These are phyloP conservation scores for Plutella xylostella DNA, from an alignment of 2,888 invertebrate species.

Conservation along the genomic window DNA sequence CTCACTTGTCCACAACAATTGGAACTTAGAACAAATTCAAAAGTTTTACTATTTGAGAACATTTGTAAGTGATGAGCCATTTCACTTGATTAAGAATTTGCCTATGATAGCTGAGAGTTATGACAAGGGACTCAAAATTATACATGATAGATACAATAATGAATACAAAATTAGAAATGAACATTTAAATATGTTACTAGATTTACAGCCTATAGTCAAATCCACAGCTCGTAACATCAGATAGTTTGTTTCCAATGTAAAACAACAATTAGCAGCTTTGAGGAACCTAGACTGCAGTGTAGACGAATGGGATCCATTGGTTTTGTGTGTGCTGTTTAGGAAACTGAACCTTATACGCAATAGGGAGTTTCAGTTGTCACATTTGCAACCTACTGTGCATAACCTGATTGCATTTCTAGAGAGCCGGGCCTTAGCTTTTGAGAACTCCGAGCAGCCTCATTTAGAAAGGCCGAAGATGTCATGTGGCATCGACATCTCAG, in stretches of 20 bases:
- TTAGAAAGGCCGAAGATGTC: no score
- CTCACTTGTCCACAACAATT: no score
- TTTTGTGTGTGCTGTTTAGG: slow-evolving; percentile 12
- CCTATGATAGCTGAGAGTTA: slow-evolving; percentile 13
- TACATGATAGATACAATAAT: slow-evolving; percentile 14
- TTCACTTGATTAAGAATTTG: slow-evolving; percentile 16
- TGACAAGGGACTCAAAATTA: slow-evolving; percentile 5
- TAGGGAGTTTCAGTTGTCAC: not conserved
- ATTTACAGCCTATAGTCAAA: not conserved
- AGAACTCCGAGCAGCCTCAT: slow-evolving; percentile 6
- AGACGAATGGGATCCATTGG: slow-evolving; percentile 13
- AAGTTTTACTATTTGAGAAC: no score
- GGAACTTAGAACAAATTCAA: no score
- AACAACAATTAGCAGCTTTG: slow-evolving; percentile 14
- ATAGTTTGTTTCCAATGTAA: slow-evolving; percentile 11
- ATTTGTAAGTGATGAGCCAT: slow-evolving; percentile 11
- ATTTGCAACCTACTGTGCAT: not conserved
- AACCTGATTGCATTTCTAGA: slow-evolving; percentile 12
- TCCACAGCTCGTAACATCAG: slow-evolving; percentile 3
- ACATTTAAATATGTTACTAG: slow-evolving; percentile 6
- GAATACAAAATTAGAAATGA: slow-evolving; percentile 10
- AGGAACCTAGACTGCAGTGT: slow-evolving; percentile 6
- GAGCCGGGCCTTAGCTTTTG: slow-evolving; percentile 11
- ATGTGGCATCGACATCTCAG: not conserved
- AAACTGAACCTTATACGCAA: not conserved